These are phyloP conservation scores for rat (Rattus norvegicus) DNA, from an alignment of 2,113 vertebrate genomes.

Conservation along the genomic window GRCr8 NC_086019.1:89796001-89796500, in stretches of 20 bases:
- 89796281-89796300: neutral
- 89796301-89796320: neutral
- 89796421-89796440: neutral
- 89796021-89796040: conserved; percentile 22
- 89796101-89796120: conserved; percentile 30
- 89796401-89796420: neutral
- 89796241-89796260: neutral
- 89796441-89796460: neutral
- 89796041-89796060: conserved; percentile 1
- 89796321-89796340: neutral
- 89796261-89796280: neutral
- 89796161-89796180: neutral
- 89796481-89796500: neutral
- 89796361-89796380: neutral
- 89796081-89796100: conserved; percentile 27
- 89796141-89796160: conserved; percentile 11
- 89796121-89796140: conserved; percentile 1
- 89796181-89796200: neutral
- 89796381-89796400: conserved; percentile 24
- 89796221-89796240: neutral
- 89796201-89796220: neutral
- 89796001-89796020: conserved; percentile 45
- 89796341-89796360: neutral
- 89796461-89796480: neutral
- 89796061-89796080: conserved; percentile 45